Evolutionary conservation across 2,113 vertebrate species (phyloP), one percentile per base, ranked within the genome.

Genomic region (Tetrao urogallus): DNA sequence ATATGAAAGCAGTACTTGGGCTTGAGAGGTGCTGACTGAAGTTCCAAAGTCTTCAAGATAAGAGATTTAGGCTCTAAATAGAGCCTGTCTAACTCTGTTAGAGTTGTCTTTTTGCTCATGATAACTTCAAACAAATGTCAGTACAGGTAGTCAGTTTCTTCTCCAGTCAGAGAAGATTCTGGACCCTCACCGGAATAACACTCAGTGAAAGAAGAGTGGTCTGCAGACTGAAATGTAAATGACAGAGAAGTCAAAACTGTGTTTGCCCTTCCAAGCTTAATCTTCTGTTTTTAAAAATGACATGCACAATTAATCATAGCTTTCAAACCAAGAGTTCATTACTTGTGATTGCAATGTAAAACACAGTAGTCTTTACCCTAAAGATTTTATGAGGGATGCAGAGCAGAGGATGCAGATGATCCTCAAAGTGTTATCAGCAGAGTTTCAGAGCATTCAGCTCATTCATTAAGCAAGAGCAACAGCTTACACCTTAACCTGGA

Each of bases 201-300:
- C 0, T 0, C 24, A 42, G 47, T 65, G 72, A 90, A 89, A 91
- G 88, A 78, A 86, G 17, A 22, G 30, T 32, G 88, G 75, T 47
- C 87, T 83, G 25, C 57, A 74, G 61, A 32, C 42, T 86, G 76
- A 86, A 81, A 57, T 77, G 85, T 27, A 90, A 82, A 50, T 73
- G 82, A 47, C 50, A 86, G 38, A 64, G 75, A 71, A 94, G 76
- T 69, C 85, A 95, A 94, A 91, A 90, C 64, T 13, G 2, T 42
- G 50, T 74, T 91, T 1, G 0, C 20, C 56, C 79, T 94, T 91
- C 88, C 65, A 86, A 50, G 72, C 86, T 47, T 60, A 47, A 63
- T 52, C n/a, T 71, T 57, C 54, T 90, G 72, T 95, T 95, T 95
- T 92, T 81, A 58, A 86, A 90, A 88, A 61, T 60, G 88, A 80